Base-by-base conservation (phyloP, 2,113 vertebrate species). In the Onychostoma macrolepis region DNA sequence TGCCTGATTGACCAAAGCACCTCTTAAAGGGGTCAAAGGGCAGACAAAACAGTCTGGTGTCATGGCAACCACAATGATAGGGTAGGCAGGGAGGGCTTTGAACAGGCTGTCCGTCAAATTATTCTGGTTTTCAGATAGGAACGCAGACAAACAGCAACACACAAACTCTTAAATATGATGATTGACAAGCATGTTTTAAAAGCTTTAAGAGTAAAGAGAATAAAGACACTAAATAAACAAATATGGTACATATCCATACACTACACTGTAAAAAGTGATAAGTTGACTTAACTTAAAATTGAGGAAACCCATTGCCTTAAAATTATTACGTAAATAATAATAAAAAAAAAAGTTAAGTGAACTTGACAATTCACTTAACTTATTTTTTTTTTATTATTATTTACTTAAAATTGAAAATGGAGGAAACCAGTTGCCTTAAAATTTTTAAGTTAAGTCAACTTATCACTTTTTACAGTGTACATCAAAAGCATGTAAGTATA, bases 21-120 rank as follows among this genome's bases (percentile, higher is more conserved):
- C 94, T 94, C 94, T 95, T 92, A 93, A 88, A 95, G 94, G 93
- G 95, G 95, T 95, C 94, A 95, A 94, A 96, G 95, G 94, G 93
- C 94, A 96, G 94, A 94, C 94, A 94, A 95, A 95, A 95, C 94
- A 95, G 95, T 96, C 95, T 96, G 94, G 95, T 93, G 95, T 95
- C 95, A 95, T 96, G 95, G 94, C 93, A 96, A 93, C 91, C 89
- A 93, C 91, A 94, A 92, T 93, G 88, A 88, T 72, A 85, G 84
- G 80, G 26, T 41, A 83, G 86, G 88, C 88, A 85, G 45, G 21
- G 76, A 48, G 50, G 67, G 86, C 78, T 87, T 81, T 88, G 19
- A 91, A 91, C 80, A 88, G 92, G 90, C 92, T 94, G 92, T 93
- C 92, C 92, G 86, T 95, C 94, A 93, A 94, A 93, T 87, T 90